A percentile compares a stretch with the other conserved stretches of the same genome.
Evolutionary conservation across 2,888 invertebrate species (phyloP).

Genomic region (Xanthia togata): DNA sequence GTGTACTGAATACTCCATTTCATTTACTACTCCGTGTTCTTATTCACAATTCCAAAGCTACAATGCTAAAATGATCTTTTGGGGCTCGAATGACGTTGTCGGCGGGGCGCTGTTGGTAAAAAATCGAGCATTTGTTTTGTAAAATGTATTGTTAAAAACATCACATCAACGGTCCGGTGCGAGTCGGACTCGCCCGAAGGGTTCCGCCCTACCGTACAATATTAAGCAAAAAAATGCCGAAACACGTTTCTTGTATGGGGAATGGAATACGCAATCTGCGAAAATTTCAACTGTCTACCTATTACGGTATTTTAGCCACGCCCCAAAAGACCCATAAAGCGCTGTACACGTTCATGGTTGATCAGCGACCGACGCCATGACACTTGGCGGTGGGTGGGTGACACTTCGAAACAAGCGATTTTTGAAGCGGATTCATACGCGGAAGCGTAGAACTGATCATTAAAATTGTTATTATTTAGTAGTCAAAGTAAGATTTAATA

Average conservation of each 20-base stretch:
- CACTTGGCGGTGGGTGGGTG: neutral
- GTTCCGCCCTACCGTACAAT: too few species aligned
- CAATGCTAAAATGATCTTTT: neutral
- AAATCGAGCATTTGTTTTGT: neutral
- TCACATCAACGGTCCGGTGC: too few species aligned
- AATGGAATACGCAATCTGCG: too few species aligned
- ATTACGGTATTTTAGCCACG: neutral
- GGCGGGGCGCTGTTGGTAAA: neutral
- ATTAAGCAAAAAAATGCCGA: too few species aligned
- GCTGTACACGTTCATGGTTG: neutral
- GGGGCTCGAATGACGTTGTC: neutral
- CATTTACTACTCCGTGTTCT: constrained; percentile 20
- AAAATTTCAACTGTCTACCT: too few species aligned
- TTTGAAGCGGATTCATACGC: constrained; percentile 39
- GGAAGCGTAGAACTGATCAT: constrained; percentile 33
- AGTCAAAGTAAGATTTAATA: constrained; percentile 22
- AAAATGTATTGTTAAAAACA: too few species aligned
- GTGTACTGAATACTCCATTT: constrained; percentile 20
- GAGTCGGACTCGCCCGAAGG: too few species aligned
- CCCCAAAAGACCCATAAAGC: neutral
- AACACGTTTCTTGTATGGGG: too few species aligned
- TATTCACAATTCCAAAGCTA: neutral
- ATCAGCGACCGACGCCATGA: neutral
- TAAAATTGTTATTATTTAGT: constrained; percentile 32
- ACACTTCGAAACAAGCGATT: constrained; percentile 42